A percentile compares a stretch with the other conserved stretches of the same genome.
phyloP scores from a whole-genome alignment of 2,888 invertebrate genomes.

The Thereva nobilitata region DNA sequence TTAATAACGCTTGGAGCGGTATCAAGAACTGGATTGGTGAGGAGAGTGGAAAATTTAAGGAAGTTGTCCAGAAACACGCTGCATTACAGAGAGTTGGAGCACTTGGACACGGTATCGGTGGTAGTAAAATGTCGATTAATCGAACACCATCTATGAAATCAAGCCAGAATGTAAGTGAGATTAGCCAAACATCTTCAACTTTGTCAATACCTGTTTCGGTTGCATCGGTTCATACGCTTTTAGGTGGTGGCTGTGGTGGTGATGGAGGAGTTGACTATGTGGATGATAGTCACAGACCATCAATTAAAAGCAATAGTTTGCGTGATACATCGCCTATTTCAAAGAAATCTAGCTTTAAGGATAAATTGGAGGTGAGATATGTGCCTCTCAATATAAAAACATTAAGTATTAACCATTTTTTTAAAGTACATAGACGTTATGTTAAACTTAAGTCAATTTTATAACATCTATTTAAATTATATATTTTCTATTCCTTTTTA shows the following conservation, averaged over 20 bases:
- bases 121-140: neutral
- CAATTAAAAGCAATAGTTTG: slow-evolving; percentile 6
- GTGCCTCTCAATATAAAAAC: neutral
- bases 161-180: neutral
- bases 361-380: slow-evolving; percentile 49
- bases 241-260: slow-evolving; percentile 11
- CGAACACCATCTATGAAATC: neutral
- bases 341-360: slow-evolving; percentile 47
- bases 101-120: neutral
- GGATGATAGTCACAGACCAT: slow-evolving; percentile 4
- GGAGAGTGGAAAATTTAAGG: slow-evolving; percentile 53
- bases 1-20: slow-evolving; percentile 57
- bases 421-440: neutral
- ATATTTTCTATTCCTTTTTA: slow-evolving; percentile 59
- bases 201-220: slow-evolving; percentile 31
- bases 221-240: slow-evolving; percentile 29
- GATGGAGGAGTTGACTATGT: slow-evolving; percentile 5
- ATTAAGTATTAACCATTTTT: neutral
- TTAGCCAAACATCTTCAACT: slow-evolving; percentile 39
- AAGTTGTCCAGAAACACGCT: slow-evolving; percentile 56
- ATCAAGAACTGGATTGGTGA: slow-evolving; percentile 58
- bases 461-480: neutral
- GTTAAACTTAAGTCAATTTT: neutral
- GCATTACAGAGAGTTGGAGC: slow-evolving; percentile 52
- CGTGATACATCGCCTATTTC: slow-evolving; percentile 44